A percentile compares a stretch with the other conserved stretches of the same genome.
Conservation (phyloP, 92 coral and sea anemone species). For the Zoanthus sansibaricus region DNA sequence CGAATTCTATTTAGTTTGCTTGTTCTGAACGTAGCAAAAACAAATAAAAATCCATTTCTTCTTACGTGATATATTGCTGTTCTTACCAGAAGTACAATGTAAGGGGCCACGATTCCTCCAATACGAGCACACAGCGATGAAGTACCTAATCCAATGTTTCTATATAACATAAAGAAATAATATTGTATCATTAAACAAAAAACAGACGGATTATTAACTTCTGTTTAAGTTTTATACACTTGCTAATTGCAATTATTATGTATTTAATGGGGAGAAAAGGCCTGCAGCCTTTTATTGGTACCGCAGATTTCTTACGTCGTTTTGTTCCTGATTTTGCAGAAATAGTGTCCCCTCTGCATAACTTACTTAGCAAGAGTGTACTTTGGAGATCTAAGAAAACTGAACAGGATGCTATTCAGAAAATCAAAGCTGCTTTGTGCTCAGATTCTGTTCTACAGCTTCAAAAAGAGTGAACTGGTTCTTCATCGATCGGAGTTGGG, state of each 20-base stretch:
- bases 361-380: background rate
- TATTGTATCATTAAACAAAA: background rate
- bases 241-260: background rate
- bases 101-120: slow-evolving; percentile 44
- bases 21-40: too few relatives aligned
- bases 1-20: too few relatives aligned
- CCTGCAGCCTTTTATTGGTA: background rate
- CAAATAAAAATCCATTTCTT: too few relatives aligned
- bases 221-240: too few relatives aligned
- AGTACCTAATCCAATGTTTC: slow-evolving; percentile 34
- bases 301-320: too few relatives aligned
- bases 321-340: background rate
- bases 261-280: too few relatives aligned
- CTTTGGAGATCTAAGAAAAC: background rate
- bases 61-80: too few relatives aligned
- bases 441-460: background rate
- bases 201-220: background rate
- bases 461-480: background rate
- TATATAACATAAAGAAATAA: background rate
- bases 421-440: background rate
- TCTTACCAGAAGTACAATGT: slow-evolving; percentile 36
- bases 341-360: background rate
- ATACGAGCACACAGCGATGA: slow-evolving; percentile 43
- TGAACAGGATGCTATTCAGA: background rate
- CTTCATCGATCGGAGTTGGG: background rate